A percentile compares a stretch with the other conserved stretches of the same genome.
Conservation (phyloP, 2,888 invertebrate species). For the Heliconius charithonia region DNA sequence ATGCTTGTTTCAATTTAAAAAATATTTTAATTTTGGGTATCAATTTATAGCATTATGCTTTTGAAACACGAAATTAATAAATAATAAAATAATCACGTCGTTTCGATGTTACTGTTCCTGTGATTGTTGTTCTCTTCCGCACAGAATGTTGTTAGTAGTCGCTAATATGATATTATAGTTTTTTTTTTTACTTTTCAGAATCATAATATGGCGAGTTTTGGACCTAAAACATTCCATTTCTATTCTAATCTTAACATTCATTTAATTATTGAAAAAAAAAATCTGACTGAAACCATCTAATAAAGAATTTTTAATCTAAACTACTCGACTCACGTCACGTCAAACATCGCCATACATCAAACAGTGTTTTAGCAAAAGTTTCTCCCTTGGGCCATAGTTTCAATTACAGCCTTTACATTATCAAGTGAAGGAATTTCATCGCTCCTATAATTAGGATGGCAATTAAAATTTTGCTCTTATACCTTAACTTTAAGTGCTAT, state of each 20-base stretch:
- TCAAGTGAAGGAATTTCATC: constrained; percentile 37
- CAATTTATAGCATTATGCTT: too few species aligned
- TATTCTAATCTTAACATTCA: neutral
- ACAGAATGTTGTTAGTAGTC: too few species aligned
- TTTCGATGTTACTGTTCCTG: too few species aligned
- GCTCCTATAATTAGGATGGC: constrained; percentile 18
- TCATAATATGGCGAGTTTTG: too few species aligned
- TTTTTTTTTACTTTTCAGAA: too few species aligned
- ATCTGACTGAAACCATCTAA: neutral
- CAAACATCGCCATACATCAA: constrained; percentile 8
- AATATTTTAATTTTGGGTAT: too few species aligned
- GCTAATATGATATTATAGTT: too few species aligned
- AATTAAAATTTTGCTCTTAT: constrained; percentile 29
- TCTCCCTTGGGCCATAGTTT: constrained; percentile 34
- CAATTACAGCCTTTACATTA: constrained; percentile 36
- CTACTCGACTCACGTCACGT: neutral
- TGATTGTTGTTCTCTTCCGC: too few species aligned
- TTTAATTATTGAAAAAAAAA: neutral
- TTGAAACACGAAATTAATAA: too few species aligned
- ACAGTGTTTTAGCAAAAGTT: constrained; percentile 31
- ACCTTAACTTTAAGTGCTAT: constrained; percentile 20
- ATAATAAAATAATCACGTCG: too few species aligned
- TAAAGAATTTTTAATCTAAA: neutral
- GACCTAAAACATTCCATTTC: neutral
- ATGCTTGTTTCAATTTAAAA: too few species aligned